Evolutionary conservation across 2,113 vertebrate genomes (phyloP).

Genomic region (Dipodomys ordii): DNA sequence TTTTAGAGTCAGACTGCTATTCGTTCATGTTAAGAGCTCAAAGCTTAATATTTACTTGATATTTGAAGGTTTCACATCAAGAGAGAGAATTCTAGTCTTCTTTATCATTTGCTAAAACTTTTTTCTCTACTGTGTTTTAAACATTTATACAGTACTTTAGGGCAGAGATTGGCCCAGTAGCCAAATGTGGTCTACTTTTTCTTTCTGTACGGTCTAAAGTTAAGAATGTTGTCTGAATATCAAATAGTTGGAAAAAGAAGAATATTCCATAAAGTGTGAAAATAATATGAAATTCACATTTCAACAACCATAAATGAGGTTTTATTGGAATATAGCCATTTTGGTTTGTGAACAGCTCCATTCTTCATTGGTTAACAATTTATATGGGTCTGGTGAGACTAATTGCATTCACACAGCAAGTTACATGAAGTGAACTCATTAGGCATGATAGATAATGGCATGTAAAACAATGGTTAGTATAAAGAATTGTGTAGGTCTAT

Average conservation of each 20-base stretch:
- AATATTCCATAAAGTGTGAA: background rate
- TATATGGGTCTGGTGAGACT: background rate
- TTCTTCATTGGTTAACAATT: background rate
- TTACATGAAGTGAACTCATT: background rate
- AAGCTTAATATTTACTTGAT: background rate
- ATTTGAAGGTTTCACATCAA: conserved; percentile 1
- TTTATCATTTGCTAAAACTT: background rate
- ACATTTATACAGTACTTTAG: background rate
- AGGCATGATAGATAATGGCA: too few relatives aligned
- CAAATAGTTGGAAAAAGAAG: background rate
- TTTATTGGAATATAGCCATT: background rate
- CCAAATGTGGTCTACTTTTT: background rate
- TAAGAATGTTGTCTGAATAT: background rate
- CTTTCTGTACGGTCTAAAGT: background rate
- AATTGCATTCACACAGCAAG: background rate
- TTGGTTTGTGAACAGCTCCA: background rate
- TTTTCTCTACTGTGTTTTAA: background rate
- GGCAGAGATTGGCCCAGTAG: background rate
- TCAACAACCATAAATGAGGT: background rate
- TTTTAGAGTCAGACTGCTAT: background rate
- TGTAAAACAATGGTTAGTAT: too few relatives aligned
- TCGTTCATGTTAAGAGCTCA: background rate
- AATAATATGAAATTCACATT: background rate
- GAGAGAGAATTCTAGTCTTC: background rate
- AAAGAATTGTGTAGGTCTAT: too few relatives aligned